These are phyloP conservation scores for Pelecanus crispus DNA, from an alignment of 2,113 vertebrate species.

Conservation along the genomic window DNA sequence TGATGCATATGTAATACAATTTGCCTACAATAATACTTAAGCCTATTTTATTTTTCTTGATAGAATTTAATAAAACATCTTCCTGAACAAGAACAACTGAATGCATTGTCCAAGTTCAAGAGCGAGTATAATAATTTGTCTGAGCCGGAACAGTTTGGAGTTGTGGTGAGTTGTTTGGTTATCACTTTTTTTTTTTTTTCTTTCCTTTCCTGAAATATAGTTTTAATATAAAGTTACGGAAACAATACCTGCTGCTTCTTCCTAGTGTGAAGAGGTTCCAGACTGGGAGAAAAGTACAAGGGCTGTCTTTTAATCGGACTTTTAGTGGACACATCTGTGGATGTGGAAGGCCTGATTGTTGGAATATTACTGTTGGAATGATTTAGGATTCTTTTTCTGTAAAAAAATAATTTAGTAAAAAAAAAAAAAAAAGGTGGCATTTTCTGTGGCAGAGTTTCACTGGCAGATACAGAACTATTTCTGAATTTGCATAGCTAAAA, in stretches of 20 bases:
- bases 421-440: neutral
- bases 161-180: conserved; percentile 84
- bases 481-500: neutral
- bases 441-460: neutral
- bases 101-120: conserved; percentile 82
- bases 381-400: neutral
- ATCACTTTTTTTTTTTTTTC: neutral
- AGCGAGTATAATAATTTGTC: conserved; percentile 85
- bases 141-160: conserved; percentile 94
- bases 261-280: neutral
- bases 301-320: neutral
- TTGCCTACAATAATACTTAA: neutral
- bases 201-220: neutral
- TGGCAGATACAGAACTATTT: neutral
- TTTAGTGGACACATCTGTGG: neutral
- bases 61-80: conserved; percentile 88
- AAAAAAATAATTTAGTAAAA: neutral
- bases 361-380: neutral
- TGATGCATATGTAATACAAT: neutral
- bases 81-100: conserved; percentile 90
- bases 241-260: neutral
- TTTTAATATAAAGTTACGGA: neutral
- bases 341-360: neutral
- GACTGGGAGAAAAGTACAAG: neutral
- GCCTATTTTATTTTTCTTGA: neutral